Evolutionary conservation across 2,888 invertebrate genomes (phyloP), one percentile per base, ranked within the genome.

Genomic region (Trichogramma evanescens): DNA sequence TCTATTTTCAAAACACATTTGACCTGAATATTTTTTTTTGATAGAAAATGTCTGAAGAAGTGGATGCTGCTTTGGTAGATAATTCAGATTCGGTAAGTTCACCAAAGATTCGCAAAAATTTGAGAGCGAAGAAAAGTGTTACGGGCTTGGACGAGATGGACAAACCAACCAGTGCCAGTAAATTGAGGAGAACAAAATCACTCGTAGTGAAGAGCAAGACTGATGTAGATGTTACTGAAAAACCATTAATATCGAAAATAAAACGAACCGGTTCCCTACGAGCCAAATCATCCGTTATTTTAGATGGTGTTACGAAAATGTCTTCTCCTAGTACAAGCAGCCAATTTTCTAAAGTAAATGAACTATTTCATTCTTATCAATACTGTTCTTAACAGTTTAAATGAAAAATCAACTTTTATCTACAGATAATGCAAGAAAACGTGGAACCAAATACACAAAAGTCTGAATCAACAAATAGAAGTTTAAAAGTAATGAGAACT

Each of bases 401-500:
- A 26, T 26, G 26, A 26, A 26, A 26, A 26, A 26, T 26, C 26
- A 26, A 26, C 26, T 44, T 26, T 45, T 50, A 26, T 52, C 7
- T 43, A 42, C 9, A 53, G 48, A 61, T 39, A 50, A 7, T 40
- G 54, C 50, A 61, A 50, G 46, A 57, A 50, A 61, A 42, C 9
- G n/a, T 61, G 42, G 56, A 49, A 41, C 45, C 49, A 40, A 13
- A 50, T 56, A 38, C 42, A 5, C 60, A 53, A 45, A 40, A 42
- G 39, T 39, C 41, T 46, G 38, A 56, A 26, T 26, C 26, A 26
- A 26, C 26, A 26, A 26, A 26, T 26, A 26, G 3, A 26, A 26
- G 26, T 26, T 26, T 26, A 26, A 26, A 26, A 26, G 2, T 26
- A 26, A 1, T 26, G 26, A 26, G 26, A 26, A 26, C 26, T 26